These are phyloP conservation scores for Cephus pulcher DNA, from an alignment of 2,888 invertebrate species.

Conservation along the genomic window DNA sequence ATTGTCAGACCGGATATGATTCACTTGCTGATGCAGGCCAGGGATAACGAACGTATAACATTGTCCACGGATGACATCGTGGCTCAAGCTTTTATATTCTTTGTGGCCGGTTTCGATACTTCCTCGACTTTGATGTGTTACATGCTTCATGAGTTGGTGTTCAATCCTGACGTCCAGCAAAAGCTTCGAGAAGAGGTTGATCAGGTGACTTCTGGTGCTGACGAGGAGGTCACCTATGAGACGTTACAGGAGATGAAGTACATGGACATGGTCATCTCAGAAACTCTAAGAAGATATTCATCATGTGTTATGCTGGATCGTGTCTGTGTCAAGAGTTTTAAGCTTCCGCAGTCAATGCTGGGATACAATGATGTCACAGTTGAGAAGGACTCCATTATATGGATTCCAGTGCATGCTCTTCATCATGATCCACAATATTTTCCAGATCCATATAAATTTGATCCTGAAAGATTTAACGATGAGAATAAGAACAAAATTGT, in stretches of 20 bases:
- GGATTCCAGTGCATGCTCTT: no score
- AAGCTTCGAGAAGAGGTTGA: constrained; percentile 60
- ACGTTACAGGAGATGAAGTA: constrained; percentile 44
- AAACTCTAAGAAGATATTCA: constrained; percentile 69
- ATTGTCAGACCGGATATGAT: constrained; percentile 72
- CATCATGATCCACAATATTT: no score
- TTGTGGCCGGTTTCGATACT: constrained; percentile 54
- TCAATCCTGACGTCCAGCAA: constrained; percentile 66
- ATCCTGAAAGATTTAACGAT: no score
- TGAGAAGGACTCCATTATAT: no score
- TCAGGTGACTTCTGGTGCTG: constrained; percentile 22
- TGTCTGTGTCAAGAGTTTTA: constrained; percentile 67
- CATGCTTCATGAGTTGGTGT: constrained; percentile 41
- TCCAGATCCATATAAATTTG: no score
- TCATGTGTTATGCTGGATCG: constrained; percentile 68
- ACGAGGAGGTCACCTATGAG: constrained; percentile 43
- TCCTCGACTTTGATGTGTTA: constrained; percentile 46
- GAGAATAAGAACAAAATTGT: no score
- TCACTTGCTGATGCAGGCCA: constrained; percentile 69
- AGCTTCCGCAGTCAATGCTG: constrained; percentile 48
- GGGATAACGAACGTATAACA: constrained; percentile 32
- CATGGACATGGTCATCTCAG: constrained; percentile 57
- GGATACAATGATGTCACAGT: constrained; percentile 14
- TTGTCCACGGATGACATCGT: constrained; percentile 60
- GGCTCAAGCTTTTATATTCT: constrained; percentile 65